These are phyloP conservation scores for Leucophenga montana DNA, from an alignment of 2,888 invertebrate genomes.

Conservation along the genomic window DNA sequence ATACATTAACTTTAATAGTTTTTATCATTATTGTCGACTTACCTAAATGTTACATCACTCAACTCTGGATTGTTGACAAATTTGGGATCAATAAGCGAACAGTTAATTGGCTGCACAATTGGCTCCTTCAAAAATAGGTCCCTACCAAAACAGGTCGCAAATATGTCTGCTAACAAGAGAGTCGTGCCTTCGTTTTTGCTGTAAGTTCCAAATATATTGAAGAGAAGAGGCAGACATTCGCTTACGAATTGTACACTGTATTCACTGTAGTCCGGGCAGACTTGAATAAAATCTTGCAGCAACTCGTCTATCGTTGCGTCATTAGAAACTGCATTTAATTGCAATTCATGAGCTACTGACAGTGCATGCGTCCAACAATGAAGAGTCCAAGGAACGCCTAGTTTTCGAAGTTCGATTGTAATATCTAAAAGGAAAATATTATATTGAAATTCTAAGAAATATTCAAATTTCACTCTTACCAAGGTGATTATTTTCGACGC, in stretches of 20 bases:
- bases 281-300: conserved; percentile 90
- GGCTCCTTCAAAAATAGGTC: conserved; percentile 85
- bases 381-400: conserved; percentile 92
- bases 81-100: conserved; percentile 90
- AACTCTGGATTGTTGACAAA: conserved; percentile 95
- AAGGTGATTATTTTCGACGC: conserved; percentile 91
- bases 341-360: conserved; percentile 88
- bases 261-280: conserved; percentile 84
- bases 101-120: conserved; percentile 77
- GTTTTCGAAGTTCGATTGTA: conserved; percentile 87
- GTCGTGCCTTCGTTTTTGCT: conserved; percentile 95
- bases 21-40: conserved; percentile 18
- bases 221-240: conserved; percentile 90
- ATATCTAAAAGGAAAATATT: conserved; percentile 77
- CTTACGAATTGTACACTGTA: conserved; percentile 92
- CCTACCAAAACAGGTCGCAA: conserved; percentile 91
- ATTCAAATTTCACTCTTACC: conserved; percentile 73
- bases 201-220: conserved; percentile 87
- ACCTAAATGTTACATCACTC: conserved; percentile 91
- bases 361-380: conserved; percentile 95
- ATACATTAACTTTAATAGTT: neutral
- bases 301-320: conserved; percentile 81
- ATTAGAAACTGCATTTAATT: conserved; percentile 80
- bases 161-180: conserved; percentile 88
- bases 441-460: neutral